These are phyloP conservation scores for Psilanteris sp. DNA, from an alignment of 1,140 invertebrate genomes.

Conservation along the genomic window DNA sequence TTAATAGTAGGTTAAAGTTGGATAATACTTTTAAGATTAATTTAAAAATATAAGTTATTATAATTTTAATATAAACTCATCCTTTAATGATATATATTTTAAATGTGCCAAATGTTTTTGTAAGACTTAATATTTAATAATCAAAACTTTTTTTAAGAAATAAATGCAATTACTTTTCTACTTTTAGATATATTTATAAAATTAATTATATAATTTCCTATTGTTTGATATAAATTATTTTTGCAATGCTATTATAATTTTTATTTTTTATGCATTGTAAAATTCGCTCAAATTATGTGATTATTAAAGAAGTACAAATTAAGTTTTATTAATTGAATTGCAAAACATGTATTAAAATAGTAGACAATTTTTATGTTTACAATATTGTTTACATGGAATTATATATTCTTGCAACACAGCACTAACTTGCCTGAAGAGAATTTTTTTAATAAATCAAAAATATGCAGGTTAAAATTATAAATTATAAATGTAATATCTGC, in stretches of 20 bases:
- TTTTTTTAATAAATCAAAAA: slow-evolving; percentile 26
- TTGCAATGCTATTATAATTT: no score
- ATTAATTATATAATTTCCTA: no score
- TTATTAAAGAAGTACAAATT: slow-evolving; percentile 33
- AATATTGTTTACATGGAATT: not conserved
- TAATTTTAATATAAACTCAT: no score
- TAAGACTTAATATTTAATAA: no score
- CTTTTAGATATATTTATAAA: no score
- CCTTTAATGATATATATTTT: no score
- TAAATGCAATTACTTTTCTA: no score
- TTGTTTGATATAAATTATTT: no score
- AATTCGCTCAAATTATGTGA: slow-evolving; percentile 1
- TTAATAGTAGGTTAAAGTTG: no score
- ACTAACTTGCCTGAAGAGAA: slow-evolving; percentile 44
- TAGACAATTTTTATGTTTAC: slow-evolving; percentile 5
- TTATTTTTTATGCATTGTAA: slow-evolving; percentile 1
- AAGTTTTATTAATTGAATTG: slow-evolving; percentile 21
- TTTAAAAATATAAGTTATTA: no score
- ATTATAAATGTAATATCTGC: slow-evolving; percentile 4
- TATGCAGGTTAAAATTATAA: slow-evolving; percentile 1
- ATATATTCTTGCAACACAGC: slow-evolving; percentile 26
- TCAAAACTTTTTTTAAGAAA: no score
- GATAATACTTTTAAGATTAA: not conserved
- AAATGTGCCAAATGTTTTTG: no score
- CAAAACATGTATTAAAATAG: slow-evolving; percentile 31